Evolutionary conservation across 2,888 invertebrate species (phyloP).

Genomic region (Lochmaea crataegi): DNA sequence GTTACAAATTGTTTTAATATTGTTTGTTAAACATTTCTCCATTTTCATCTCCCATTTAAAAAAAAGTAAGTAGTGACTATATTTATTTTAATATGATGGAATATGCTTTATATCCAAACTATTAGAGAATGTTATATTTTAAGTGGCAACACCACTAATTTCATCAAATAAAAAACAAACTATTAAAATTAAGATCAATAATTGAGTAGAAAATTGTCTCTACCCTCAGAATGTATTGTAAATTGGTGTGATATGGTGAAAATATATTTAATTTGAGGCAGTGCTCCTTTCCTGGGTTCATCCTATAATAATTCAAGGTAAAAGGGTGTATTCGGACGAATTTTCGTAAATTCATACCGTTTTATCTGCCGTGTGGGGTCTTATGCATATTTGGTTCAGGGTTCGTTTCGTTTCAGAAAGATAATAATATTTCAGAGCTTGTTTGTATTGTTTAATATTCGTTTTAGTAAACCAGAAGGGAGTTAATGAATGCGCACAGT

Average conservation of each 20-base stretch:
- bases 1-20: not conserved
- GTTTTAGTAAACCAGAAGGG: conserved; percentile 57
- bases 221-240: not conserved
- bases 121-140: too few relatives aligned
- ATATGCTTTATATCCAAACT: too few relatives aligned
- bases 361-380: conserved; percentile 28
- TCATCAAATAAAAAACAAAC: too few relatives aligned
- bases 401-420: conserved; percentile 49
- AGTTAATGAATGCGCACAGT: conserved; percentile 58
- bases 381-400: conserved; percentile 49
- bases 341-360: conserved; percentile 38
- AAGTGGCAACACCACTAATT: too few relatives aligned
- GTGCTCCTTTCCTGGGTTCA: conserved; percentile 5
- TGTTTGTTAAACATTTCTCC: not conserved
- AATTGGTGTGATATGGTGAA: not conserved
- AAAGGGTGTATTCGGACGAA: conserved; percentile 23
- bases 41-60: too few relatives aligned
- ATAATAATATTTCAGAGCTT: conserved; percentile 58
- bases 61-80: too few relatives aligned
- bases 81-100: too few relatives aligned
- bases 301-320: conserved; percentile 18
- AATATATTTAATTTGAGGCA: conserved; percentile 11
- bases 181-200: not conserved
- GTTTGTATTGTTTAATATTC: conserved; percentile 60
- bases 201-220: not conserved